Evolutionary conservation across 2,888 invertebrate species (phyloP).

Genomic region (Cephonodes hylas): DNA sequence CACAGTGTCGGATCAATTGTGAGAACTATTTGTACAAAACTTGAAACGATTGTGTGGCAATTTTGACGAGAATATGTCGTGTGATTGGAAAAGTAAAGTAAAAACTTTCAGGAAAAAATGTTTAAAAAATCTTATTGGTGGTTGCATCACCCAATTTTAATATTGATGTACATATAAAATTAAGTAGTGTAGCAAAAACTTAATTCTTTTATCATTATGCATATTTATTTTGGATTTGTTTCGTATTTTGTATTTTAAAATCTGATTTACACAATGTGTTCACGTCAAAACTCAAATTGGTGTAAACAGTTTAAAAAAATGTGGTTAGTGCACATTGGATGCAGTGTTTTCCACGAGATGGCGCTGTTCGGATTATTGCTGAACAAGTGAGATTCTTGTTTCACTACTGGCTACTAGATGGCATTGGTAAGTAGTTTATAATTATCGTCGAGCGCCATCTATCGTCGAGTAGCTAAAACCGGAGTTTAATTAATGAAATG

Average conservation of each 20-base stretch:
- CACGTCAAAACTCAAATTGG: slow-evolving; percentile 4
- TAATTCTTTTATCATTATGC: neutral
- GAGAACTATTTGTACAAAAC: slow-evolving; percentile 45
- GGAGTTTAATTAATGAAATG: slow-evolving; percentile 14
- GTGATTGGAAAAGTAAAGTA: slow-evolving; percentile 24
- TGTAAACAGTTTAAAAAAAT: slow-evolving; percentile 27
- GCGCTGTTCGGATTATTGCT: slow-evolving; percentile 62
- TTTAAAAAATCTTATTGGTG: neutral
- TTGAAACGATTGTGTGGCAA: slow-evolving; percentile 30
- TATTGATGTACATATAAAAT: neutral
- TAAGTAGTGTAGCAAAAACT: neutral
- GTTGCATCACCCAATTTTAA: neutral
- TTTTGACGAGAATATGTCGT: slow-evolving; percentile 19
- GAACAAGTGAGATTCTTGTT: slow-evolving; percentile 49
- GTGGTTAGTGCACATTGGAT: slow-evolving; percentile 69
- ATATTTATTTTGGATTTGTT: neutral
- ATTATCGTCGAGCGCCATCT: slow-evolving; percentile 41
- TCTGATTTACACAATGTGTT: slow-evolving; percentile 7
- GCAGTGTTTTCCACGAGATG: slow-evolving; percentile 73
- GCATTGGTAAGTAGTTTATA: slow-evolving; percentile 57
- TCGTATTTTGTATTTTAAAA: neutral
- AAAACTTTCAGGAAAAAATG: neutral
- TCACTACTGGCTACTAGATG: slow-evolving; percentile 58
- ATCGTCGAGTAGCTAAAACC: slow-evolving; percentile 39
- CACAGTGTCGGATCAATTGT: slow-evolving; percentile 44